Conservation (phyloP, 2,113 vertebrate genomes). For the Setophaga petechia region DNA sequence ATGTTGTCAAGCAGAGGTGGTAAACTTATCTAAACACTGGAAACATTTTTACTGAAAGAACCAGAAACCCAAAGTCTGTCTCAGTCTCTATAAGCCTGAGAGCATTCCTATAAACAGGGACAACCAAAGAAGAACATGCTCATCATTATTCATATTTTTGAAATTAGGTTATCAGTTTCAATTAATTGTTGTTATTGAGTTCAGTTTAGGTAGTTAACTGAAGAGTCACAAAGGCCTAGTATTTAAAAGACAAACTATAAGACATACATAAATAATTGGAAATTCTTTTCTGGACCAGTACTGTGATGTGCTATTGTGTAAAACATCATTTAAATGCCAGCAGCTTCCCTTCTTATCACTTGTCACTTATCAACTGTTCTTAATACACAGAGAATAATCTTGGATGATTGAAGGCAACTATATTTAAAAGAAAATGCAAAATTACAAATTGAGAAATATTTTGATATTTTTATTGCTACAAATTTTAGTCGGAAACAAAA, state of each 20-base stretch:
- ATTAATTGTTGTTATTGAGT: not conserved
- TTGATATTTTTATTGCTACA: not conserved
- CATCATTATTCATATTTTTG: not conserved
- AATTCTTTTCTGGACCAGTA: not conserved
- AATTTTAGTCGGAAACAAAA: not conserved
- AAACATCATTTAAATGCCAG: not conserved
- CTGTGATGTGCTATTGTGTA: not conserved
- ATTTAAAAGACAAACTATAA: not conserved
- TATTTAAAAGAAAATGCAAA: not conserved
- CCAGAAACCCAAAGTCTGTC: not conserved
- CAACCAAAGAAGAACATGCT: not conserved
- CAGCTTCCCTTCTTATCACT: not conserved
- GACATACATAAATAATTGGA: not conserved
- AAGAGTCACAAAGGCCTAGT: not conserved
- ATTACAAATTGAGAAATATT: not conserved
- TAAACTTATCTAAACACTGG: not conserved
- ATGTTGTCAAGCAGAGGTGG: not conserved
- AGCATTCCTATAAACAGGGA: not conserved
- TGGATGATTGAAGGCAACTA: not conserved
- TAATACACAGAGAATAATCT: not conserved
- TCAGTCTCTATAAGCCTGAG: not conserved
- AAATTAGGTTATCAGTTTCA: not conserved
- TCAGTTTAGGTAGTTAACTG: not conserved
- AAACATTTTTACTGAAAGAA: not conserved
- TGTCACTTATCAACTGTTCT: not conserved